Percentiles rank a stretch among this genome's conserved stretches.
Evolutionary conservation across 2,113 vertebrate genomes (phyloP).

Genomic region (Antigone vipio): DNA sequence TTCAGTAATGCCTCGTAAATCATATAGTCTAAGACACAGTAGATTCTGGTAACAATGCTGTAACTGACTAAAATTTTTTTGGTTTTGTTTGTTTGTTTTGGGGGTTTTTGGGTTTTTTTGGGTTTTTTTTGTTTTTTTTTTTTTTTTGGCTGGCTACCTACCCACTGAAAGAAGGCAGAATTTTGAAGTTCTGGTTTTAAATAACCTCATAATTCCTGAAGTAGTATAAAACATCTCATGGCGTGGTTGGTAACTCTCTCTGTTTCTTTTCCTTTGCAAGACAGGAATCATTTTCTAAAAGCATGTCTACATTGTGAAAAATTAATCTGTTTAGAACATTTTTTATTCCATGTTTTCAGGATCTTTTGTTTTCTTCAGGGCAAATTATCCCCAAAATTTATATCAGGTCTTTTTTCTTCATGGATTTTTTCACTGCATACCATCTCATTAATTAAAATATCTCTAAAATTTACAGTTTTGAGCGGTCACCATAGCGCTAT

Average conservation of each 20-base stretch:
- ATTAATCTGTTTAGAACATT: not conserved
- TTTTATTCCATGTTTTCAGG: not conserved
- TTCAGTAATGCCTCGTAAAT: not conserved
- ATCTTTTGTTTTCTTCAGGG: not conserved
- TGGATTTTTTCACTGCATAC: not conserved
- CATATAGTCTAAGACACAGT: not conserved
- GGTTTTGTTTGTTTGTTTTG: no score
- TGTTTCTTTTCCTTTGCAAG: not conserved
- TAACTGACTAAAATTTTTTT: not conserved
- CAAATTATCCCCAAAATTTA: not conserved
- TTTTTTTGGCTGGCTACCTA: not conserved
- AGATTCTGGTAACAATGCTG: not conserved
- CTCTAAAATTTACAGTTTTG: not conserved
- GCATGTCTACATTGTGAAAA: not conserved
- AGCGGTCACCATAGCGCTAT: fast-evolving
- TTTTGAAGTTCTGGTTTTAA: not conserved
- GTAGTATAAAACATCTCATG: not conserved
- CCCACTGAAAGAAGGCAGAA: not conserved
- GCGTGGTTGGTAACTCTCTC: not conserved
- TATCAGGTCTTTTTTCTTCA: not conserved
- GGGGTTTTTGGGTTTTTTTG: no score
- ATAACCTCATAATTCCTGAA: not conserved
- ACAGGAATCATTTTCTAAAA: not conserved
- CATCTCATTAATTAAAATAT: not conserved
- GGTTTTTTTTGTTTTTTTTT: no score